A percentile compares a stretch with the other conserved stretches of the same genome.
phyloP scores from a whole-genome alignment of 2,797 vertebrate genomes.

The Catostomus latipinnis region DNA sequence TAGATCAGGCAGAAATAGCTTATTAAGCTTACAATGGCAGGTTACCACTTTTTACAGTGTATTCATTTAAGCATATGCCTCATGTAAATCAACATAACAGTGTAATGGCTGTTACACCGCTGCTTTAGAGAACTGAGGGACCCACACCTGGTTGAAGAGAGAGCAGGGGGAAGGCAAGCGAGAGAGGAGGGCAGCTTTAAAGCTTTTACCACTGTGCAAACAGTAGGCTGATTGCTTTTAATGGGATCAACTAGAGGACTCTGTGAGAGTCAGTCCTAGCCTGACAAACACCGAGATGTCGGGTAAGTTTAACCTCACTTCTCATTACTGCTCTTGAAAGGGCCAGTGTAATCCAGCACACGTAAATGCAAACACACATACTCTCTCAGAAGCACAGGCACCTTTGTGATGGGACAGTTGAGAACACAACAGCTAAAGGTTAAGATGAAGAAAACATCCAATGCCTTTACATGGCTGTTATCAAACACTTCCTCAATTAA shows the following conservation, averaged over 20 bases:
- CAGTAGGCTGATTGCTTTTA: conserved; percentile 74
- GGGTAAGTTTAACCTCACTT: conserved; percentile 47
- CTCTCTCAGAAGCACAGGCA: conserved; percentile 27
- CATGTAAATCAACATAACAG: neutral
- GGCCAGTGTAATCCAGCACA: conserved; percentile 42
- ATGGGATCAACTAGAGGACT: conserved; percentile 77
- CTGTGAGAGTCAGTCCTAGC: conserved; percentile 39
- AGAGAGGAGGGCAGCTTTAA: conserved; percentile 44
- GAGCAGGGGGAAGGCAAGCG: conserved; percentile 28
- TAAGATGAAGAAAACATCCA: neutral
- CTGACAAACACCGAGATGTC: conserved; percentile 45
- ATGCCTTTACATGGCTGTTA: neutral
- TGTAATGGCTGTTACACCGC: neutral
- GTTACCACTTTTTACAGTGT: too few species aligned
- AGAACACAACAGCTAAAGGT: conserved; percentile 14
- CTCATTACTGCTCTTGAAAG: conserved; percentile 50
- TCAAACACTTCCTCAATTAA: neutral
- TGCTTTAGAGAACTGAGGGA: neutral
- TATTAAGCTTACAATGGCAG: too few species aligned
- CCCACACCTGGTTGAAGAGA: conserved; percentile 23
- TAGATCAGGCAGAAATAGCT: too few species aligned
- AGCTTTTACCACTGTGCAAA: conserved; percentile 61
- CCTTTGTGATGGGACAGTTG: conserved; percentile 31
- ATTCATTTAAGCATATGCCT: neutral
- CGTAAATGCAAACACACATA: conserved; percentile 51